Conservation (phyloP, 2,797 vertebrate genomes). For the Centroberyx gerrardi region DNA sequence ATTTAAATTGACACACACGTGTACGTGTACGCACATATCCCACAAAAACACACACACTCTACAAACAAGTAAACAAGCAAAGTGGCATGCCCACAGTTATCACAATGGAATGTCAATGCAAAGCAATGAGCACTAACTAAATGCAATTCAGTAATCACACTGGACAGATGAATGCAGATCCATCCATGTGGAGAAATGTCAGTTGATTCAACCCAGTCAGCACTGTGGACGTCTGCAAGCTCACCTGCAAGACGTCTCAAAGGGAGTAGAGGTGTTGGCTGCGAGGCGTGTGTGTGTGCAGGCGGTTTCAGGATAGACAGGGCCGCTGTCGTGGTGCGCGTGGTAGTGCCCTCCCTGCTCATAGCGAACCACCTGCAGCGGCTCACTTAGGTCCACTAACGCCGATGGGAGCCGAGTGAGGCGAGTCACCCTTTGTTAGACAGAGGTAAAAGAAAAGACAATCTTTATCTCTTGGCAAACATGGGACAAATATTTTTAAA, state of each 20-base stretch:
- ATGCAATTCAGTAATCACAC: slow-evolving; percentile 37
- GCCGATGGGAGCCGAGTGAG: slow-evolving; percentile 92
- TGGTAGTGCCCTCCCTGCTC: slow-evolving; percentile 98
- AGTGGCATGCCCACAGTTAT: slow-evolving; percentile 55
- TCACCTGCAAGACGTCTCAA: slow-evolving; percentile 98
- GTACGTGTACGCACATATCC: slow-evolving; percentile 54
- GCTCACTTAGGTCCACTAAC: slow-evolving; percentile 97
- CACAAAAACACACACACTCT: slow-evolving; percentile 38
- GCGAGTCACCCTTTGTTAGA: slow-evolving; percentile 88
- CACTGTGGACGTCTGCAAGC: slow-evolving; percentile 17
- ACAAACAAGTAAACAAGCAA: slow-evolving; percentile 29
- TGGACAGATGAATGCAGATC: slow-evolving; percentile 35
- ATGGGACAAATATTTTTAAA: not conserved
- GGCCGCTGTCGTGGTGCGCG: slow-evolving; percentile 98
- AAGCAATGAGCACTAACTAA: not conserved
- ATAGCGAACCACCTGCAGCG: slow-evolving; percentile 96
- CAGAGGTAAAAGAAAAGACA: not conserved
- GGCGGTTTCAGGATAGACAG: slow-evolving; percentile 96
- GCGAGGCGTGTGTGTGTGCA: slow-evolving; percentile 96
- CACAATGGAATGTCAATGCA: slow-evolving; percentile 35
- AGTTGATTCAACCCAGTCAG: not conserved
- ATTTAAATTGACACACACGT: slow-evolving; percentile 70
- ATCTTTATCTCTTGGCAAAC: not conserved
- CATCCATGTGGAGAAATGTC: not conserved
- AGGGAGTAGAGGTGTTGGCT: slow-evolving; percentile 92